Conservation (phyloP, 2,888 invertebrate species). For the Ectemnius lituratus region DNA sequence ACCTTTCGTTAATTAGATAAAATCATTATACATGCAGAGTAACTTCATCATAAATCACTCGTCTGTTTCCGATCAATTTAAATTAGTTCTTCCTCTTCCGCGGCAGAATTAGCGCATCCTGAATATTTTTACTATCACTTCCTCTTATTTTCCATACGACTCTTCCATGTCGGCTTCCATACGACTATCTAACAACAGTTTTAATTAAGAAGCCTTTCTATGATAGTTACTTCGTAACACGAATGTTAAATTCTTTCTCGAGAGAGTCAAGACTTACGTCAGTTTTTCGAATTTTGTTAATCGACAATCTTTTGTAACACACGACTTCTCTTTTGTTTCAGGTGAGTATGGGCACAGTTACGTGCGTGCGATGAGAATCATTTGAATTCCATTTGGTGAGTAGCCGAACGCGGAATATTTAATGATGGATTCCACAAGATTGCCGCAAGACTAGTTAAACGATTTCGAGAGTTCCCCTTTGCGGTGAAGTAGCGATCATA, state of each 20-base stretch:
- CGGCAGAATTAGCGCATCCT: slow-evolving; percentile 20
- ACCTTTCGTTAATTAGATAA: too few relatives aligned
- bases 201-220: too few relatives aligned
- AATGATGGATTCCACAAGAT: slow-evolving; percentile 6
- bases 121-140: slow-evolving; percentile 45
- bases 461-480: slow-evolving; percentile 19
- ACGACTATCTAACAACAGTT: too few relatives aligned
- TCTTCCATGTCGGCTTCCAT: slow-evolving; percentile 25
- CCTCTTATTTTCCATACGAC: slow-evolving; percentile 43
- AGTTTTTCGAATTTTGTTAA: background rate
- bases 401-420: slow-evolving; percentile 18
- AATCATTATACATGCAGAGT: too few relatives aligned
- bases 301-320: background rate
- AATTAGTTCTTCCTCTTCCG: too few relatives aligned
- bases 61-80: too few relatives aligned
- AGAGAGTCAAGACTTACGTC: background rate
- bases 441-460: slow-evolving; percentile 22
- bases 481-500: background rate
- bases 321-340: slow-evolving; percentile 28
- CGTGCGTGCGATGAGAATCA: slow-evolving; percentile 2
- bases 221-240: background rate
- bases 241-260: background rate
- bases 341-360: slow-evolving; percentile 27
- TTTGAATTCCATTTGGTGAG: slow-evolving; percentile 39
- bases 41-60: too few relatives aligned